Evolutionary conservation across 23 tunicate genomes (phyloP).

Genomic region (Diplosoma virens): DNA sequence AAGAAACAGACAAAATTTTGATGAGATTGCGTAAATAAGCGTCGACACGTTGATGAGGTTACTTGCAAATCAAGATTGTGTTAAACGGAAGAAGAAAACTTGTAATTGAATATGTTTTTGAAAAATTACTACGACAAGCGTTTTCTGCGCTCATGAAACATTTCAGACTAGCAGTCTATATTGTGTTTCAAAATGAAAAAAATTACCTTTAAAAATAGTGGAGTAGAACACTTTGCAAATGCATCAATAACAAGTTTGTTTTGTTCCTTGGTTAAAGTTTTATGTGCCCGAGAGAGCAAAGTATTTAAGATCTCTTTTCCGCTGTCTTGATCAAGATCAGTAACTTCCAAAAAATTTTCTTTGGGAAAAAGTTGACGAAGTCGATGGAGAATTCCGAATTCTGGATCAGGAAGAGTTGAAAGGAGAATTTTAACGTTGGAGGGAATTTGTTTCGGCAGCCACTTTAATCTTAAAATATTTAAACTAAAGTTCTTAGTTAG

Average conservation of each 20-base stretch:
- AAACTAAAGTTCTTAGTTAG: neutral
- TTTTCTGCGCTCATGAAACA: too few relatives aligned
- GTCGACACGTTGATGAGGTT: too few relatives aligned
- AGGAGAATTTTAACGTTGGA: conserved; percentile 49
- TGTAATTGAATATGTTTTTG: too few relatives aligned
- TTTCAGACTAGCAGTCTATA: too few relatives aligned
- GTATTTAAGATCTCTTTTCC: conserved; percentile 56
- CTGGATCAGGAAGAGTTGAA: conserved; percentile 62
- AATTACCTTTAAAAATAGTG: conserved; percentile 70
- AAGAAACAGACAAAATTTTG: neutral
- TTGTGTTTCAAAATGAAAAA: too few relatives aligned
- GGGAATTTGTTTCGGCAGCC: conserved; percentile 74
- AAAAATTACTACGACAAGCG: too few relatives aligned
- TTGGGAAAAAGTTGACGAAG: conserved; percentile 31
- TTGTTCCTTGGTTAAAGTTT: conserved; percentile 43
- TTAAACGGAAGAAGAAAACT: too few relatives aligned
- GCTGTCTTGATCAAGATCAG: conserved; percentile 39
- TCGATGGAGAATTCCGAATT: conserved; percentile 25
- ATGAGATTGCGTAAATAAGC: too few relatives aligned
- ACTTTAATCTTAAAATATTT: conserved; percentile 39
- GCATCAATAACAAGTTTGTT: conserved; percentile 42
- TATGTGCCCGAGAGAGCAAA: conserved; percentile 27
- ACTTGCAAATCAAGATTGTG: too few relatives aligned
- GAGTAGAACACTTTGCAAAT: conserved; percentile 40
- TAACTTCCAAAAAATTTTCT: conserved; percentile 42